Base-by-base conservation (phyloP, 1,140 invertebrate species). In the Oryzaephilus surinamensis region DNA sequence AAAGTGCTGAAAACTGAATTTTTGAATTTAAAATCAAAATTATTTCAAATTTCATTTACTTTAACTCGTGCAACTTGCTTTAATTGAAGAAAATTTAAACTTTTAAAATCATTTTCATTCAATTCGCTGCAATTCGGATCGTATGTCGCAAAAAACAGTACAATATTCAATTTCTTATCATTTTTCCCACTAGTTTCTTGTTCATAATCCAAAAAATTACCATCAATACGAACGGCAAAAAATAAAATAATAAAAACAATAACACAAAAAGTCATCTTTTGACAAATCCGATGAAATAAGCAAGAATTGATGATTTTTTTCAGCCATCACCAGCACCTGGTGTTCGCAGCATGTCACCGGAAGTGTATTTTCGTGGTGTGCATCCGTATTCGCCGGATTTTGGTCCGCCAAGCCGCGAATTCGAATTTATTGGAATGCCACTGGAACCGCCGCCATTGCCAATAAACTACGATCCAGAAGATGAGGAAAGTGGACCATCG, bases 401-500 rank as follows among this genome's bases (percentile, higher is more conserved):
- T 2, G 76, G 70, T 46, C 73, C 57, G 59, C 63, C 65, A 34
- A 52, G 41, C 38, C 54, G 66, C 11, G 67, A 69, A 36, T 71
- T 69, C 53, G 74, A 79, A 48, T 77, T 71, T 51, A 67, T 74
- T 30, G 74, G 44, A 78, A 10, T 24, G 30, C 78, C 81, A 3
- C 51, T 83, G 42, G 81, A 84, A 54, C 75, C 72, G 32, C 69
- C 67, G 41, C 77, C 76, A 31, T 71, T 74, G 13, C 57, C 56
- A 6, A 48, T 51, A 7, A 54, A 57, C 26, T 55, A 59, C 40
- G 54, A 57, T 16, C 52, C 56, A 1, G 60, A 56, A 15, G 74
- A 81, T 20, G 77, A 78, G 19, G 78, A 79, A 36, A 69, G 73
- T 43, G 83, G 84, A 16, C 79, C 79, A 4, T 84, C 84, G 32